A percentile compares a stretch with the other conserved stretches of the same genome.
phyloP scores from a whole-genome alignment of 2,113 vertebrate genomes.

The Xiphophorus couchianus region DNA sequence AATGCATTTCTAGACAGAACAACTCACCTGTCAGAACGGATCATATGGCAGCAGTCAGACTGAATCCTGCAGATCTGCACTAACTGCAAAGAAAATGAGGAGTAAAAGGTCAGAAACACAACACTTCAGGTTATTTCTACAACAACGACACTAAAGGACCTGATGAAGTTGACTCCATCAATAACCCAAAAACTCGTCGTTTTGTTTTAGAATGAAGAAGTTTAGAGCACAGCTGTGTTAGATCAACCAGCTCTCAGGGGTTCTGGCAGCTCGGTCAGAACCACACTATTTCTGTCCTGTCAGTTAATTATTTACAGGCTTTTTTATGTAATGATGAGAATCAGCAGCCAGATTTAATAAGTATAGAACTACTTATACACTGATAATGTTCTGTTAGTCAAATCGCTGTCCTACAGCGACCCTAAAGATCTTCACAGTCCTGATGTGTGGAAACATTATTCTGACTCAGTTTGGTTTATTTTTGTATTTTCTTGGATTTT shows the following conservation, averaged over 20 bases:
- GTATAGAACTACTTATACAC: background rate
- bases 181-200: too few species aligned
- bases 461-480: background rate
- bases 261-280: background rate
- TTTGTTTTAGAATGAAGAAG: background rate
- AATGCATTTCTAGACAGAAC: background rate
- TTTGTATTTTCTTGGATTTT: too few species aligned
- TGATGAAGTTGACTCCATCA: background rate
- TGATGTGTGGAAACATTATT: background rate
- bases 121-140: background rate
- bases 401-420: background rate
- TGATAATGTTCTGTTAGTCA: background rate
- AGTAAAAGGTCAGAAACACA: background rate
- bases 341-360: background rate
- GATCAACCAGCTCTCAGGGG: background rate
- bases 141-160: background rate
- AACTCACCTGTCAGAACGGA: conserved; percentile 30
- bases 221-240: background rate
- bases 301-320: background rate
- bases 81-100: background rate
- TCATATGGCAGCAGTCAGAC: conserved; percentile 10
- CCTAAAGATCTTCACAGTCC: background rate
- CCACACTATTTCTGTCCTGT: background rate
- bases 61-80: conserved; percentile 38
- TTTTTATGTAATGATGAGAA: background rate